Evolutionary conservation across 2,797 vertebrate species (phyloP).

Genomic region (Tenualosa ilisha): DNA sequence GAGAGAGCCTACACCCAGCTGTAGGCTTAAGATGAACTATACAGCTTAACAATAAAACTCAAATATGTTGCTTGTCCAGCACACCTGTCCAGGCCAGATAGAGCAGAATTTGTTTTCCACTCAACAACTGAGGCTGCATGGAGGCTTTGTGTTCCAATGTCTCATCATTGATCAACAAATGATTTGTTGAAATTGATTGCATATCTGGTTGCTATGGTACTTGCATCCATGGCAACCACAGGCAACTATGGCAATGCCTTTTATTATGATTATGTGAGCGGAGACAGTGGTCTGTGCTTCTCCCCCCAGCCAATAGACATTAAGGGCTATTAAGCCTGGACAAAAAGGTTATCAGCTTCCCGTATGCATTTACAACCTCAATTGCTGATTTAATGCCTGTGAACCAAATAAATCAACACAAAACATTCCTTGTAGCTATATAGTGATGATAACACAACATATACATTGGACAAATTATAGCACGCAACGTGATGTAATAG

Average conservation of each 20-base stretch:
- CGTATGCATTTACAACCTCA: not conserved
- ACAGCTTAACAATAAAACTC: not conserved
- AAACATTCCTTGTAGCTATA: not conserved
- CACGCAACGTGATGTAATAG: not conserved
- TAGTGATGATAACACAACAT: not conserved
- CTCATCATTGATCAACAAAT: constrained; percentile 45
- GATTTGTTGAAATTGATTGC: constrained; percentile 47
- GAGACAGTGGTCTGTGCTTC: constrained; percentile 11
- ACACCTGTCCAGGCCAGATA: not conserved
- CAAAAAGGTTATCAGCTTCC: constrained; percentile 2
- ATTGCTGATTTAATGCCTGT: not conserved
- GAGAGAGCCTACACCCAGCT: not conserved
- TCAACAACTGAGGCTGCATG: not conserved
- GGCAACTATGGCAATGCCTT: constrained; percentile 29
- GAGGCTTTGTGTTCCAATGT: not conserved
- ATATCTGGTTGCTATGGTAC: constrained; percentile 50
- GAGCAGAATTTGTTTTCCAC: not conserved
- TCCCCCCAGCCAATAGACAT: not conserved
- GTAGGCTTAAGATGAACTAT: not conserved
- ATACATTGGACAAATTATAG: not conserved
- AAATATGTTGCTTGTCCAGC: constrained; percentile 6
- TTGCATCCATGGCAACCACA: constrained; percentile 50
- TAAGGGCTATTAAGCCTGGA: not conserved
- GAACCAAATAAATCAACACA: constrained; percentile 13
- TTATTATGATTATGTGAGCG: constrained; percentile 13